Conservation (phyloP, 1,140 invertebrate genomes). For the Gonioctena quinquepunctata region DNA sequence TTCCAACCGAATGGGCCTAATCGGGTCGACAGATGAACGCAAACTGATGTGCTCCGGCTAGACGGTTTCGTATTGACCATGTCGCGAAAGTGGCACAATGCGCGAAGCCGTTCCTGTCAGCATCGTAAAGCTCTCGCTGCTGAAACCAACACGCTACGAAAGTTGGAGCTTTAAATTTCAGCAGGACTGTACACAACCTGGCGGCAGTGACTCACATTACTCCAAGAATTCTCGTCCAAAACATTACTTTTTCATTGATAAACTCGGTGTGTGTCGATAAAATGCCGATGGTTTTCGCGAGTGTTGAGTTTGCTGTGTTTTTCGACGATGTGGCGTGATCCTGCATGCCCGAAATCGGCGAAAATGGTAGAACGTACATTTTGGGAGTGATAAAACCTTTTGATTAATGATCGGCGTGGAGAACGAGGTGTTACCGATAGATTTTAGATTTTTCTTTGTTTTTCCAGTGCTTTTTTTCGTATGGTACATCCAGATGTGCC, state of each 20-base stretch:
- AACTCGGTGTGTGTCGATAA: not conserved
- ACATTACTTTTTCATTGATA: constrained; percentile 22
- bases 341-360: not conserved
- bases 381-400: not conserved
- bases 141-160: constrained; percentile 15
- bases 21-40: not conserved
- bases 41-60: not conserved
- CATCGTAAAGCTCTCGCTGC: not conserved
- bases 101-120: not conserved
- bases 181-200: constrained; percentile 35
- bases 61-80: not conserved
- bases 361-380: not conserved
- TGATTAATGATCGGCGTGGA: not conserved
- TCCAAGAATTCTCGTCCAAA: constrained; percentile 34
- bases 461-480: not conserved
- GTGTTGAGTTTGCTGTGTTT: not conserved
- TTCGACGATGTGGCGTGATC: not conserved
- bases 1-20: not conserved
- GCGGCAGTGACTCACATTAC: constrained; percentile 42
- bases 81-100: not conserved
- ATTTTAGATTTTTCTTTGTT: not conserved
- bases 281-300: not conserved
- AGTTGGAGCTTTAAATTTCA: constrained; percentile 14
- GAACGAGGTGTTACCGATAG: not conserved
- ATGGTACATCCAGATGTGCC: not conserved